Evolutionary conservation across 2,888 invertebrate genomes (phyloP), one percentile per base, ranked within the genome.

Genomic region (Byasa hedistus): DNA sequence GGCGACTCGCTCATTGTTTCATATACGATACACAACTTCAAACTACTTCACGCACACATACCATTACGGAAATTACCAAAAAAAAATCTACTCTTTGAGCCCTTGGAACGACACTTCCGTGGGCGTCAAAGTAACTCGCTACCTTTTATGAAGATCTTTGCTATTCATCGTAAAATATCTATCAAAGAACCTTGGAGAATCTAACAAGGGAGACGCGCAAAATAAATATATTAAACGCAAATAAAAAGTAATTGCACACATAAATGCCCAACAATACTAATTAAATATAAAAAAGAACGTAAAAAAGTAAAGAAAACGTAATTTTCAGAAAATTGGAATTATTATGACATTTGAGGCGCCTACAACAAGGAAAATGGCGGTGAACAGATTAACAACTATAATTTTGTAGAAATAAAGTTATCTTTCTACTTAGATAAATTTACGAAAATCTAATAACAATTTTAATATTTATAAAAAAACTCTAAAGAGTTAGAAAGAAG

Each of bases 281-380:
- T 78, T 74, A 80, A 84, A 83, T 73, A 75, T 74, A 78, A 75
- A 78, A 82, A 85, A 81, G 75, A 87, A 87, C 81, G 76, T 80
- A 89, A 89, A 85, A 83, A 85, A 85, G 79, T 72, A 86, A 89
- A 87, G 79, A 85, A 89, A 89, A 88, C 80, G 77, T 81, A 83
- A 81, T 85, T 85, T 85, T 82, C 77, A 73, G 78, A 81, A 86
- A 88, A 86, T 84, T 80, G 80, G 89, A 90, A 91, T 89, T 91
- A 91, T 91, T 91, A 91, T 91, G 91, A 91, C 91, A 91, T 91
- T 91, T 91, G 89, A 89, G 84, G 89, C 89, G 87, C 89, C 90
- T 90, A 90, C 90, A 90, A 91, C 90, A 91, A 90, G 90, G 86
- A 91, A 91, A 90, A 91, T 91, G 91, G 91, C 89, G 89, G 83